A percentile compares a stretch with the other conserved stretches of the same genome.
These are phyloP conservation scores for Lacanobia oleracea DNA, from an alignment of 2,888 invertebrate species.

Conservation along the genomic window DNA sequence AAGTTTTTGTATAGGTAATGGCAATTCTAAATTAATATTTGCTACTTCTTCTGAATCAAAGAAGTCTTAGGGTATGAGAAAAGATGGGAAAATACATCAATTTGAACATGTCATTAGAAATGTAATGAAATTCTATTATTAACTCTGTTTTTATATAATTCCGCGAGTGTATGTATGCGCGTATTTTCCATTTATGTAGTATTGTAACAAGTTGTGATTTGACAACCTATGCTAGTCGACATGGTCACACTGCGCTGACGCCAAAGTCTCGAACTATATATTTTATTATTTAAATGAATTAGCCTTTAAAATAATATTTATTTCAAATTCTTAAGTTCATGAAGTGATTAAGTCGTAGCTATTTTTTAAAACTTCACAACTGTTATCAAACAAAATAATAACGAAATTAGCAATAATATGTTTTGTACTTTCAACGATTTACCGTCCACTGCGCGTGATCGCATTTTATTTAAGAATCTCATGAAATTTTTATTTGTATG, in stretches of 20 bases:
- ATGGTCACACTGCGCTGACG: conserved; percentile 67
- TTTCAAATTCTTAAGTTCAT: conserved; percentile 25
- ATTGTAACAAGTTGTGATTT: conserved; percentile 53
- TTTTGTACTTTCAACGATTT: conserved; percentile 29
- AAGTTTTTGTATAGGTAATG: conserved; percentile 19
- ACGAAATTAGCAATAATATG: conserved; percentile 28
- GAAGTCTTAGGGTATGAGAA: conserved; percentile 16
- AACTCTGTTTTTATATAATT: conserved; percentile 42
- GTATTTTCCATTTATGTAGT: conserved; percentile 60
- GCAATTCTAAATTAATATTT: conserved; percentile 15
- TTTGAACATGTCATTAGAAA: conserved; percentile 57
- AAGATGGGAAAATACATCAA: conserved; percentile 20
- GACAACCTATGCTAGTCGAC: conserved; percentile 75
- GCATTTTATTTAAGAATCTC: conserved; percentile 65
- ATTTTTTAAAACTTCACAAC: conserved; percentile 9
- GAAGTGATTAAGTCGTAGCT: conserved; percentile 7
- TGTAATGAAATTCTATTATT: conserved; percentile 28
- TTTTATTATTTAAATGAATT: conserved; percentile 41
- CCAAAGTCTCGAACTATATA: conserved; percentile 67
- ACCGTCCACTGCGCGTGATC: conserved; percentile 59
- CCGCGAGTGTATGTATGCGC: conserved; percentile 49
- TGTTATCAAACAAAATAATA: conserved; percentile 16
- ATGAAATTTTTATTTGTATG: conserved; percentile 56
- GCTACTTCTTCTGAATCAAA: conserved; percentile 5
- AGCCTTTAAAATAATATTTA: conserved; percentile 4